These are phyloP conservation scores for Cercocebus atys DNA, from an alignment of 2,113 vertebrate species.

Conservation along the genomic window DNA sequence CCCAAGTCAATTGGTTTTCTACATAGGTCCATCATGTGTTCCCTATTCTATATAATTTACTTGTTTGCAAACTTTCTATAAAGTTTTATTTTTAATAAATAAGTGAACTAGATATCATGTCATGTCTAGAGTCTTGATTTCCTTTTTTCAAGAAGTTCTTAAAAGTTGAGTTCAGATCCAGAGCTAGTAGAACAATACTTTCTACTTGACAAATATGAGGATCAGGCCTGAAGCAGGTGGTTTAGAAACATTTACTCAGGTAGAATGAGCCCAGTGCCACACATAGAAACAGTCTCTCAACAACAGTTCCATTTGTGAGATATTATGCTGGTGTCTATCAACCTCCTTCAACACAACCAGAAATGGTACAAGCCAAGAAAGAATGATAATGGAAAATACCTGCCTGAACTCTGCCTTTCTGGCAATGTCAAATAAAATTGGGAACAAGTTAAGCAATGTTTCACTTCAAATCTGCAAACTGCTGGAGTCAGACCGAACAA, in stretches of 20 bases:
- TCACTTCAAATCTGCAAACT: background rate
- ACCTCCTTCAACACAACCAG: background rate
- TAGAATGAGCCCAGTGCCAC: background rate
- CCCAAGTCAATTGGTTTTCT: background rate
- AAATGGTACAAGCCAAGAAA: background rate
- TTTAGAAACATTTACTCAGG: background rate
- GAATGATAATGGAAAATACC: background rate
- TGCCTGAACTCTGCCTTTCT: background rate
- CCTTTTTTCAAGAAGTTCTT: background rate
- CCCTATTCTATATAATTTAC: background rate
- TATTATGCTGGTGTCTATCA: background rate
- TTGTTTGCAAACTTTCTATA: background rate
- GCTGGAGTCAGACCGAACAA: background rate
- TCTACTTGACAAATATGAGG: background rate
- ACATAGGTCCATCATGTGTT: background rate
- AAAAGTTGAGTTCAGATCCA: background rate
- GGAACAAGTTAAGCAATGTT: background rate
- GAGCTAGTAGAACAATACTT: background rate
- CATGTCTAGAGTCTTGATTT: background rate
- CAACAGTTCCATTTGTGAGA: background rate
- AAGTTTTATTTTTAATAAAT: background rate
- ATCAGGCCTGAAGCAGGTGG: background rate
- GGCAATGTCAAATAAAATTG: background rate
- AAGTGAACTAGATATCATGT: background rate
- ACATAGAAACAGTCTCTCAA: background rate